Conservation (phyloP, 2,888 invertebrate species). For the Adelphocoris suturalis region DNA sequence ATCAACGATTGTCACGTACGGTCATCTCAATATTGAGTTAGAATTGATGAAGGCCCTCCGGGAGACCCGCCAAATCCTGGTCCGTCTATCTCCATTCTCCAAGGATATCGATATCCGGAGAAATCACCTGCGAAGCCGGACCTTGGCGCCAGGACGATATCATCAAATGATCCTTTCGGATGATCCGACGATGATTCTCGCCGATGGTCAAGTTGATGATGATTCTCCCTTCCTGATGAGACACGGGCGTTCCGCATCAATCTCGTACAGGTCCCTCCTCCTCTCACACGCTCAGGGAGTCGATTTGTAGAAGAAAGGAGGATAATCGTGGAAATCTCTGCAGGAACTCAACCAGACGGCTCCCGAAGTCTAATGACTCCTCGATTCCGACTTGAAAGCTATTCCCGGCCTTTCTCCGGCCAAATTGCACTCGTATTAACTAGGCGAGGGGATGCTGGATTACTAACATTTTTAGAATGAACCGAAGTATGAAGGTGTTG, state of each 20-base stretch:
- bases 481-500: background rate
- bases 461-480: background rate
- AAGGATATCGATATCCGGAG: background rate
- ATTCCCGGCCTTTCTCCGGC: background rate
- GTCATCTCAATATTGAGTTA: too few relatives aligned
- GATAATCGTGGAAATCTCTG: conserved; percentile 16
- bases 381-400: conserved; percentile 8
- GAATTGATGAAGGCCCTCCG: background rate
- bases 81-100: background rate
- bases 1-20: too few relatives aligned
- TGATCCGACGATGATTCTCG: conserved; percentile 16
- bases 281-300: background rate
- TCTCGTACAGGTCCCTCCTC: background rate
- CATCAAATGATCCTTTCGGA: background rate
- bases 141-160: background rate
- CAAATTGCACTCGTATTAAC: conserved; percentile 17
- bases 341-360: background rate
- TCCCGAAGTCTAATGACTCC: conserved; percentile 8
- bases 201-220: conserved; percentile 18
- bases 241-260: conserved; percentile 11
- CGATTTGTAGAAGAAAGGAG: conserved; percentile 12
- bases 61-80: background rate
- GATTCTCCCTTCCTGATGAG: background rate
- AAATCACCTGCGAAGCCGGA: background rate
- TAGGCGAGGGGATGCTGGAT: background rate